A percentile compares a stretch with the other conserved stretches of the same genome.
phyloP scores from a whole-genome alignment of 1,140 invertebrate species.

The Ceratina australensis region DNA sequence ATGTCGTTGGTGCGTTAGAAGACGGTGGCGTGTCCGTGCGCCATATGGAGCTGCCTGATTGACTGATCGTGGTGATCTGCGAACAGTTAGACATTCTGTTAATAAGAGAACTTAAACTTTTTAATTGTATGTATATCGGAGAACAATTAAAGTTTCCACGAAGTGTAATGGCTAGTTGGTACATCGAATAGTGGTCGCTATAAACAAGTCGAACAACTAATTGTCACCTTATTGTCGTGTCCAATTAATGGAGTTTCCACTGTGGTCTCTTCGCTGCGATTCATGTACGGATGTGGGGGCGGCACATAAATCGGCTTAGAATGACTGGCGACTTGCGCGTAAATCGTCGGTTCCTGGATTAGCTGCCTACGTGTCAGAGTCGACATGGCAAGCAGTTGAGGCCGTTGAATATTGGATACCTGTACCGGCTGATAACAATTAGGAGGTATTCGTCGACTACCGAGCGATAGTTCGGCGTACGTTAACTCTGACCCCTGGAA shows the following conservation, averaged over 20 bases:
- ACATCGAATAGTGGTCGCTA: too few species aligned
- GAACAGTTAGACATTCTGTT: too few species aligned
- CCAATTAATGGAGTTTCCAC: conserved; percentile 77
- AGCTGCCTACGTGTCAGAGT: conserved; percentile 79
- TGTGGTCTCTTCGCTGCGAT: conserved; percentile 74
- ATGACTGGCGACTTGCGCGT: conserved; percentile 82
- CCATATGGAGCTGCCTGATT: conserved; percentile 72
- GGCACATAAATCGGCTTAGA: conserved; percentile 77
- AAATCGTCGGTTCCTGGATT: conserved; percentile 82
- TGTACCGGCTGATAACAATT: conserved; percentile 77
- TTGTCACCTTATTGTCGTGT: conserved; percentile 76
- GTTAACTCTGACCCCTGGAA: conserved; percentile 80
- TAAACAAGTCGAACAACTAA: background rate
- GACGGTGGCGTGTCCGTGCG: conserved; percentile 63
- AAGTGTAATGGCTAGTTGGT: too few species aligned
- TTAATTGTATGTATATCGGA: too few species aligned
- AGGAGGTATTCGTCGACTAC: conserved; percentile 74
- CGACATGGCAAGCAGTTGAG: conserved; percentile 77
- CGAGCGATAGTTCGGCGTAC: conserved; percentile 81
- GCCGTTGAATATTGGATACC: conserved; percentile 76
- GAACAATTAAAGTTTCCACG: background rate
- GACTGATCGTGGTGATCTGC: conserved; percentile 76
- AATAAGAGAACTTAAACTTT: background rate
- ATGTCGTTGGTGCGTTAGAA: conserved; percentile 64
- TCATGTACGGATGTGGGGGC: conserved; percentile 76